Evolutionary conservation across 2,888 invertebrate genomes (phyloP).

Genomic region (Lithodes maja): DNA sequence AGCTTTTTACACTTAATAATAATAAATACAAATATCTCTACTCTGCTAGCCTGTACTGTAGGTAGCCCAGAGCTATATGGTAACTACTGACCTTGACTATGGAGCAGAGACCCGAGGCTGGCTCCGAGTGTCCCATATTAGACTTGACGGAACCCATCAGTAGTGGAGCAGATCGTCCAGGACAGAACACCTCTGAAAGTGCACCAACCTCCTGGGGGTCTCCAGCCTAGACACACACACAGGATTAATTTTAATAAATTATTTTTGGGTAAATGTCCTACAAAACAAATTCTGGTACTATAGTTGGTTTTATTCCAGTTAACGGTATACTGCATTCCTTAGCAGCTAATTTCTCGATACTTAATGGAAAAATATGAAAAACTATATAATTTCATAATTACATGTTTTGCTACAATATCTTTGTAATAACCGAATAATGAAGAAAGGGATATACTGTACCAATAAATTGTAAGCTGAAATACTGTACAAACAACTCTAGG

Average conservation of each 20-base stretch:
- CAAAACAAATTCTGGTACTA: too few relatives aligned
- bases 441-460: neutral
- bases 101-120: slow-evolving; percentile 91
- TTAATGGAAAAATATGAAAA: neutral
- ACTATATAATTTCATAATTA: neutral
- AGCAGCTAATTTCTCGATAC: neutral
- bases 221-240: slow-evolving; percentile 80
- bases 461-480: neutral
- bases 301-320: too few relatives aligned
- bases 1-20: too few relatives aligned
- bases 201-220: slow-evolving; percentile 98
- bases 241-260: neutral
- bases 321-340: too few relatives aligned
- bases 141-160: slow-evolving; percentile 97
- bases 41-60: too few relatives aligned
- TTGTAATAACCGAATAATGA: neutral
- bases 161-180: slow-evolving; percentile 85
- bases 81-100: slow-evolving; percentile 83
- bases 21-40: too few relatives aligned
- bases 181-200: slow-evolving; percentile 93
- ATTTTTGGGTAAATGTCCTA: too few relatives aligned
- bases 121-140: slow-evolving; percentile 99
- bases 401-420: neutral
- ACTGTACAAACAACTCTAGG: too few relatives aligned
- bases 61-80: too few relatives aligned